Percentiles rank a stretch among this genome's conserved stretches.
These are phyloP conservation scores for Ficedula albicollis DNA, from an alignment of 2,797 vertebrate species.

Conservation along the genomic window DNA sequence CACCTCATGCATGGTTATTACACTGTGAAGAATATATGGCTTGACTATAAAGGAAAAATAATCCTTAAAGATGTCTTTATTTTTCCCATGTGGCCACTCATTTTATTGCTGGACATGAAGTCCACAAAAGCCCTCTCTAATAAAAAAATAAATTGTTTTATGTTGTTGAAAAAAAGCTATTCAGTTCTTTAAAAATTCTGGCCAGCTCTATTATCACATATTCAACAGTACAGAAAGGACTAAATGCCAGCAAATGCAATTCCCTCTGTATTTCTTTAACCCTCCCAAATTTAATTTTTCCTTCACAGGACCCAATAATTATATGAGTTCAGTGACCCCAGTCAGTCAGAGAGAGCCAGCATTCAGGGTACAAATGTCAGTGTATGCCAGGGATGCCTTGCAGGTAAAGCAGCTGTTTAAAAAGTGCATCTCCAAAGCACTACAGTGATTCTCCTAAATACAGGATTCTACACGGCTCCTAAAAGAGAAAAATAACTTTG, in stretches of 20 bases:
- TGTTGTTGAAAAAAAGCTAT: not conserved
- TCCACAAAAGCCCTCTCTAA: not conserved
- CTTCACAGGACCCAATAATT: not conserved
- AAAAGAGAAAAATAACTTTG: conserved; percentile 10
- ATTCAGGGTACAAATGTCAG: not conserved
- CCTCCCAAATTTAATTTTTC: not conserved
- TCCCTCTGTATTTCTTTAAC: not conserved
- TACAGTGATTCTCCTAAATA: not conserved
- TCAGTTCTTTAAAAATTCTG: not conserved
- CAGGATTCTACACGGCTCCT: not conserved
- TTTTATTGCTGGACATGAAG: not conserved
- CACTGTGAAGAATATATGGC: not conserved
- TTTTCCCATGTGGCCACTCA: not conserved
- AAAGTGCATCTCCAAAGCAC: not conserved
- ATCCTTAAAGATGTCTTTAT: not conserved
- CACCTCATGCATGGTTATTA: not conserved
- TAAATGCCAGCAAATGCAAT: not conserved
- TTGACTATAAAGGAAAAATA: not conserved
- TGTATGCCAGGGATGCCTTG: not conserved
- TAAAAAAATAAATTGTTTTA: not conserved
- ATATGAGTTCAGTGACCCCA: not conserved
- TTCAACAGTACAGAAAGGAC: not conserved
- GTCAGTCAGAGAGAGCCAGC: not conserved
- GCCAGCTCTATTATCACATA: not conserved
- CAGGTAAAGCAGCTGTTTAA: not conserved